Conservation (phyloP, 2,888 invertebrate genomes). For the Aromia moschata region DNA sequence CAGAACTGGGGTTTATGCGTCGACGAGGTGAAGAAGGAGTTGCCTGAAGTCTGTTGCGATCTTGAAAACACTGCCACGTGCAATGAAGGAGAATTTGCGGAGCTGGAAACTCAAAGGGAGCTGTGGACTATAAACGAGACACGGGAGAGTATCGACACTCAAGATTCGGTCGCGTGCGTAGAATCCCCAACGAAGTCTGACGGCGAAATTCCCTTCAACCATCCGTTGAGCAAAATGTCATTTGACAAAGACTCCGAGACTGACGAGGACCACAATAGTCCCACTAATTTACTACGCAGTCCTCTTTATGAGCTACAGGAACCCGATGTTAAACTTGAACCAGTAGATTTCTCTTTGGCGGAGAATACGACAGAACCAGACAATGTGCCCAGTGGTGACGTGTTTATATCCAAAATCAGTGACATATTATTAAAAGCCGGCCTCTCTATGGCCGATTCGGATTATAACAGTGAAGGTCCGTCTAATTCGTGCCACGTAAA, state of each 20-base stretch:
- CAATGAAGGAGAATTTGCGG: background rate
- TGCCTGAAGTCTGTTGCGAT: background rate
- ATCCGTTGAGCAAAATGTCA: conserved; percentile 12
- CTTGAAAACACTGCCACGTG: background rate
- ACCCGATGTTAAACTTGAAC: background rate
- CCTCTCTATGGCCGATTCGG: background rate
- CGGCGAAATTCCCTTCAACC: background rate
- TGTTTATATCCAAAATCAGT: background rate
- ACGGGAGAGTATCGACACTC: background rate
- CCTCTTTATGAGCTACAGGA: background rate
- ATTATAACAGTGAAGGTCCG: background rate
- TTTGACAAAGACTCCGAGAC: background rate
- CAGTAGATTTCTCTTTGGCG: background rate
- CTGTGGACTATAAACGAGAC: background rate
- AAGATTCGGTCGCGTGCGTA: background rate
- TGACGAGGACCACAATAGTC: background rate
- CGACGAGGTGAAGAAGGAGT: too few species aligned
- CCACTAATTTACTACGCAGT: background rate
- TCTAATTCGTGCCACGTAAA: too few species aligned
- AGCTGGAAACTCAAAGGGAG: background rate
- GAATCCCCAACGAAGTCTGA: background rate
- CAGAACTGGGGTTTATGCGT: background rate
- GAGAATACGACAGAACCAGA: background rate
- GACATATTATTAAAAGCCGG: background rate
- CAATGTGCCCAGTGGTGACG: background rate